phyloP scores from a whole-genome alignment of 2,888 invertebrate species.

The Nomada goodeniana region DNA sequence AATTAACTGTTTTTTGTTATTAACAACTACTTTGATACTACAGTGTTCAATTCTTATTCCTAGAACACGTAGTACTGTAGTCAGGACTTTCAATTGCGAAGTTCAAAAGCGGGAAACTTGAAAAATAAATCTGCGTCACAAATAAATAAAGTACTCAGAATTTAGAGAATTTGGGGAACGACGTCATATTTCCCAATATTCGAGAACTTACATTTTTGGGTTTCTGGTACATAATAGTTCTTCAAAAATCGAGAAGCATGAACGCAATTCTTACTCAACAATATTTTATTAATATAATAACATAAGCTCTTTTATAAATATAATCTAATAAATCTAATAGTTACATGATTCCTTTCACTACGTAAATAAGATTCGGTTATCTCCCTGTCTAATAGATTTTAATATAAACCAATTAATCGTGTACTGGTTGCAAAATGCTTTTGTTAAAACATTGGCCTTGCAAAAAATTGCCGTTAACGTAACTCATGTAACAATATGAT shows the following conservation, averaged over 20 bases:
- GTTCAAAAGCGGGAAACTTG: no score
- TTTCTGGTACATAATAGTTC: not conserved
- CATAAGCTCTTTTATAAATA: conserved; percentile 58
- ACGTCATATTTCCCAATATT: no score
- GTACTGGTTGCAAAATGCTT: not conserved
- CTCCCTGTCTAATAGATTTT: conserved; percentile 38
- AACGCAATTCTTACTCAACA: conserved; percentile 51
- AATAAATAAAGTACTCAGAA: no score
- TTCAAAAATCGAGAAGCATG: not conserved
- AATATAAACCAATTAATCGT: conserved; percentile 32
- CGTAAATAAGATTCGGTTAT: conserved; percentile 37
- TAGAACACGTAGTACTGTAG: no score
- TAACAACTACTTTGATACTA: no score
- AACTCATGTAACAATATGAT: not conserved
- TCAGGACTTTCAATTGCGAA: no score
- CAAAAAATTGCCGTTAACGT: not conserved
- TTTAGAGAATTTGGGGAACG: no score
- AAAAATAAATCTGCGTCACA: no score
- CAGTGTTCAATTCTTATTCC: no score
- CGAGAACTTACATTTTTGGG: no score
- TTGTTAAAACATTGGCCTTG: conserved; percentile 10
- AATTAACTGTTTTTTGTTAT: no score
- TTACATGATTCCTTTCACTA: conserved; percentile 33
- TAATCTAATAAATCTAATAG: conserved; percentile 61
- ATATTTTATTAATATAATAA: conserved; percentile 64